Conservation (phyloP, 2,113 vertebrate species). For the Ariopsis seemanni region DNA sequence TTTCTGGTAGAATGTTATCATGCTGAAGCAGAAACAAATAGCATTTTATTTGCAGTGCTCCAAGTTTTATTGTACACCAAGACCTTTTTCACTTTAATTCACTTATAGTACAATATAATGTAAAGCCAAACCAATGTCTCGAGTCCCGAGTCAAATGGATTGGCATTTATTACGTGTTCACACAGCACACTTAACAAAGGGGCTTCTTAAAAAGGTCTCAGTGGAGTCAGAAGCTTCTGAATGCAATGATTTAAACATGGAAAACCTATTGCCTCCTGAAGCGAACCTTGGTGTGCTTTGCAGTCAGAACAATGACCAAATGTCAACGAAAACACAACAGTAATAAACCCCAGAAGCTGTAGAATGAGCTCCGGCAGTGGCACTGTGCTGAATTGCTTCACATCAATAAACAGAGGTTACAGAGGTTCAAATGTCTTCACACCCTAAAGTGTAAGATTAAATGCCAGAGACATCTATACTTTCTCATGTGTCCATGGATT, state of each 20-base stretch:
- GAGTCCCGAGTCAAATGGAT: background rate
- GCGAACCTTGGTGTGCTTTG: background rate
- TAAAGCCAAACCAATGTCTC: background rate
- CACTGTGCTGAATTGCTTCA: constrained; percentile 4
- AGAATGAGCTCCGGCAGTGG: constrained; percentile 25
- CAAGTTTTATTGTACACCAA: background rate
- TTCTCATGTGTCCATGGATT: constrained; percentile 14
- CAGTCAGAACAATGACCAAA: constrained; percentile 29
- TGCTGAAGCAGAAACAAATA: constrained; percentile 13
- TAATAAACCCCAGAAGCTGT: constrained; percentile 22
- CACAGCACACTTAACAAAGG: background rate
- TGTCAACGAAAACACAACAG: constrained; percentile 8
- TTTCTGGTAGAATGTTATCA: background rate
- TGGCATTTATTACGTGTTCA: background rate
- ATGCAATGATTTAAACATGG: constrained; percentile 20
- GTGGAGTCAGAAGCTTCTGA: background rate
- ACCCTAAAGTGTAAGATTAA: constrained; percentile 20
- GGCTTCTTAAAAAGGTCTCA: constrained; percentile 7
- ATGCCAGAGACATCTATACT: background rate
- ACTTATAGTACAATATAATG: background rate
- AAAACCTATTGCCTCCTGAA: constrained; percentile 14
- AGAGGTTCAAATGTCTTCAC: constrained; percentile 12
- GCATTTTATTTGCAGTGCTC: constrained; percentile 15
- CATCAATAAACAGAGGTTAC: constrained; percentile 27
- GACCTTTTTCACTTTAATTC: background rate